A percentile compares a stretch with the other conserved stretches of the same genome.
Evolutionary conservation across 2,888 invertebrate genomes (phyloP).

Genomic region (Drosophila koepferae): DNA sequence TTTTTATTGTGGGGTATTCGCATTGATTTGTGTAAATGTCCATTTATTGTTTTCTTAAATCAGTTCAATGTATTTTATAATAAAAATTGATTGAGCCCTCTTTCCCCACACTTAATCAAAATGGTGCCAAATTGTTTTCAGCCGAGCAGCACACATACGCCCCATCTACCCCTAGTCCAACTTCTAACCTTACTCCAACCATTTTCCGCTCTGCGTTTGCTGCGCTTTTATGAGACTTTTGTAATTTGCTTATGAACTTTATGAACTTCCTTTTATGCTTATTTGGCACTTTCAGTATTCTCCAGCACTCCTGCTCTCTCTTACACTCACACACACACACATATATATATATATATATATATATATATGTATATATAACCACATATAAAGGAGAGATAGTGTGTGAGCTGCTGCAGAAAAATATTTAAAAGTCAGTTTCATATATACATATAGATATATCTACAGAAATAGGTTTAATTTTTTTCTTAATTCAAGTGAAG

Average conservation of each 20-base stretch:
- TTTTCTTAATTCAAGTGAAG: no score
- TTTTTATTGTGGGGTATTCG: constrained; percentile 56
- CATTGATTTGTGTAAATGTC: constrained; percentile 68
- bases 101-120: constrained; percentile 31
- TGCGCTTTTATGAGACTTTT: constrained; percentile 72
- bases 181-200: background rate
- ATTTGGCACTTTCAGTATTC: constrained; percentile 42
- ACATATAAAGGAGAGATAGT: no score
- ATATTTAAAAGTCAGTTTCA: no score
- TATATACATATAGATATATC: background rate
- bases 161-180: background rate
- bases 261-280: constrained; percentile 67
- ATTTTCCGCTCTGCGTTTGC: constrained; percentile 36
- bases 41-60: constrained; percentile 80
- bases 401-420: no score
- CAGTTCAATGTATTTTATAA: constrained; percentile 74
- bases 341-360: background rate
- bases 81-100: constrained; percentile 71
- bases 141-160: background rate
- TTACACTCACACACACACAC: no score
- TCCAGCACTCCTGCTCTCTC: constrained; percentile 1
- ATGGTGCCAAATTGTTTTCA: constrained; percentile 63
- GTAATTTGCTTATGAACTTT: constrained; percentile 80
- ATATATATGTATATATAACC: background rate
- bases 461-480: no score